A percentile compares a stretch with the other conserved stretches of the same genome.
Evolutionary conservation across 1,140 invertebrate species (phyloP).

Genomic region (Achatina immaculata): DNA sequence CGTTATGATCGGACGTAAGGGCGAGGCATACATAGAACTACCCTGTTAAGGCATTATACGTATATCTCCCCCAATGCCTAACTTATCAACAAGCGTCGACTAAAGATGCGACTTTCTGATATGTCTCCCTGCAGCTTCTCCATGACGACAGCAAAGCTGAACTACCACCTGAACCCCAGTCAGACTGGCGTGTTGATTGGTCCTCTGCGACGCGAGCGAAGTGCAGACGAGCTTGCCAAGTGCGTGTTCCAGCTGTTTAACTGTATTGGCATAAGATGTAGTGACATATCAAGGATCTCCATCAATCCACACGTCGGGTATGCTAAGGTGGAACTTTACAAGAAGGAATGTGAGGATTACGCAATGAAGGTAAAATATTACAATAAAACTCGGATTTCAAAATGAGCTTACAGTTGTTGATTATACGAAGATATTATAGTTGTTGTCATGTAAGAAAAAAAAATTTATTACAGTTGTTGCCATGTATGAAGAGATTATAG

Average conservation of each 20-base stretch:
- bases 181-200: conserved; percentile 10
- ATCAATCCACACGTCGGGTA: neutral
- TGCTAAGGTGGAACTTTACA: conserved; percentile 15
- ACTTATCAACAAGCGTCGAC: neutral
- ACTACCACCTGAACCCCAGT: neutral
- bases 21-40: neutral
- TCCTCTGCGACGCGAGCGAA: neutral
- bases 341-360: neutral
- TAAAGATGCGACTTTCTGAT: neutral
- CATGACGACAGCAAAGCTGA: neutral
- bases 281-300: neutral
- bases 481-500: neutral
- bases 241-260: neutral
- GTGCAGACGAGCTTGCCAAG: neutral
- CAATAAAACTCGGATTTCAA: neutral
- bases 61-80: neutral
- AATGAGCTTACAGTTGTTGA: neutral
- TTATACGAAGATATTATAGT: neutral
- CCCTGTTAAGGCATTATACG: neutral
- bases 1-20: neutral
- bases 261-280: neutral
- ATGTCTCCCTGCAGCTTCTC: no score
- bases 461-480: neutral
- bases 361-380: neutral
- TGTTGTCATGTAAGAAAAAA: neutral